Evolutionary conservation across 2,113 vertebrate genomes (phyloP), one percentile per base, ranked within the genome.

Genomic region (Parotia lawesii): DNA sequence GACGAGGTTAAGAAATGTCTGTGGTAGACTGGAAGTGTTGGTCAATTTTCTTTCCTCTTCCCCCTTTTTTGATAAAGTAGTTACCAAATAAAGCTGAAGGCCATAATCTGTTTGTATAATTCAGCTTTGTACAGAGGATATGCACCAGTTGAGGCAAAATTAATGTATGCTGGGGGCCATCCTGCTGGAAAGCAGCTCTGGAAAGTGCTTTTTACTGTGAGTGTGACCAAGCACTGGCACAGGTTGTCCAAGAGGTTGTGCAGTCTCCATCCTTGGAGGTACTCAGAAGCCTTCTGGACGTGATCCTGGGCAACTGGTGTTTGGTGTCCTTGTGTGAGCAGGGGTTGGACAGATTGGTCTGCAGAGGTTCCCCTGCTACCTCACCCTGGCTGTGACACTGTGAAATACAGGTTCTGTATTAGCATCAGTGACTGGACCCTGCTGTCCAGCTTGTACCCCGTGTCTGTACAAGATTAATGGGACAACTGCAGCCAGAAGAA

Each of bases 261-360:
- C 15, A 44, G 27, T 48, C 54, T 64, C 19, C 6, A 10, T 56
- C 60, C 56, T 53, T 81, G 86, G 19, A 82, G 37, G 23, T 44
- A 6, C 7, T 38, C 24, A 40, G 1, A 70, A 38, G 37, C 20
- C 19, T 25, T 51, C 60, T 62, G 84, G 28, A 22, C 0, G 0
- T 42, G 51, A 15, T 21, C 27, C 51, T 82, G 61, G 4, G 31
- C 47, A 66, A 1, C 42, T 33, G 24, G 22, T 28, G 79, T 10
- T 40, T 58, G 42, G 38, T 85, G 71, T 21, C 14, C 16, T 10
- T 70, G 21, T 33, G 10, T 48, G 25, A 78, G 29, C 37, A 44
- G 35, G 12, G 8, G 1, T 42, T 61, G 60, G 50, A 8, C 35
- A 38, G 50, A 31, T 15, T 70, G 70, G 15, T 71, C 31, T 85